Evolutionary conservation across 1,140 invertebrate genomes (phyloP).

Genomic region (Drosophila varians): DNA sequence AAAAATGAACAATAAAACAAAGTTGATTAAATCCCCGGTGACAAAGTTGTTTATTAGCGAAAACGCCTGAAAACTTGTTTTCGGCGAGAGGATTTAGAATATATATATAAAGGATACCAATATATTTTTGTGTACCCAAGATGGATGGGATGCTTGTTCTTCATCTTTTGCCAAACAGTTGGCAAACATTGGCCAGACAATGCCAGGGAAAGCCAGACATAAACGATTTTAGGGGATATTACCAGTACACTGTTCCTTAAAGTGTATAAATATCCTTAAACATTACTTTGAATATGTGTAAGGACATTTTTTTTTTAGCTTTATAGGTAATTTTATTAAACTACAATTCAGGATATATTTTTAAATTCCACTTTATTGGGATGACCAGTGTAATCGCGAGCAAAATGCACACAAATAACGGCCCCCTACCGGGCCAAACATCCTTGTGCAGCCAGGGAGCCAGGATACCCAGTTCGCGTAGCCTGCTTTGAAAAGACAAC

Average conservation of each 20-base stretch:
- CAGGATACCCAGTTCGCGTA: conserved; percentile 25
- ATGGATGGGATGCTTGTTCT: conserved; percentile 14
- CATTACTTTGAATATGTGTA: too few relatives aligned
- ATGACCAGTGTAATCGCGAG: conserved; percentile 26
- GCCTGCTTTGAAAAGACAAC: conserved; percentile 56
- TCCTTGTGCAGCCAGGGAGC: conserved; percentile 16
- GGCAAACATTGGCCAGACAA: conserved; percentile 26
- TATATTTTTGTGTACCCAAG: conserved; percentile 10
- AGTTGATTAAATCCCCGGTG: conserved; percentile 60
- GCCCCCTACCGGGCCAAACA: conserved; percentile 1
- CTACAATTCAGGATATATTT: too few relatives aligned
- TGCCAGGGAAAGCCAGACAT: conserved; percentile 16
- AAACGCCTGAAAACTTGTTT: conserved; percentile 3
- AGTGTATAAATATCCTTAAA: too few relatives aligned
- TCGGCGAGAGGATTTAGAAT: conserved; percentile 7
- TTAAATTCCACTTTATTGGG: background rate
- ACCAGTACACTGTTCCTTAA: conserved; percentile 32
- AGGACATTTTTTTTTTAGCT: too few relatives aligned
- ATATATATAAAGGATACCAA: background rate
- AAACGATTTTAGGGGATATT: conserved; percentile 52
- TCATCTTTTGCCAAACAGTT: conserved; percentile 12
- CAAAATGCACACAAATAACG: conserved; percentile 37
- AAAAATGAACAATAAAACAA: conserved; percentile 47
- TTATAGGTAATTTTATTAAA: too few relatives aligned
- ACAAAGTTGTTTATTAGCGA: conserved; percentile 48